Base-by-base conservation (phyloP, 2,888 invertebrate species). In the Dascillus cervinus region DNA sequence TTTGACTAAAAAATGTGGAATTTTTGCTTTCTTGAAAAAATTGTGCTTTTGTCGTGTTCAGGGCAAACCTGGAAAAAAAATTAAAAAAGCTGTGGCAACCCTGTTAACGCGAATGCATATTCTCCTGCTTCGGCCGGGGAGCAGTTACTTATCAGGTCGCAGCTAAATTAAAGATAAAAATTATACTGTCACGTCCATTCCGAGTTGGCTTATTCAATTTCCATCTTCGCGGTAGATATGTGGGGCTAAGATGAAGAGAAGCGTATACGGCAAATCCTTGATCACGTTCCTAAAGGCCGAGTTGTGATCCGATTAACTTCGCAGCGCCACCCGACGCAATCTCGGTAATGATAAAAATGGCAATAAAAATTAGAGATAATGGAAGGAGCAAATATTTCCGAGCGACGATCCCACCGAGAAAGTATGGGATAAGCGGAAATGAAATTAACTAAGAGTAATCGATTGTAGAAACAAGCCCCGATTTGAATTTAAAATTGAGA, bases 401-500 rank as follows among this genome's bases (percentile, higher is more conserved):
- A 31, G 35, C 35, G 33, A 32, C 27, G 37, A 37, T 40, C 32
- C 37, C 39, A 37, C 36, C 32, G 29, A 31, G 26, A 32, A 26
- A 36, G 37, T 32, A 29, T 24, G 28, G 41, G 57, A 58, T 56
- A 57, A 58, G 52, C 70, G 68, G 66, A 72, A 73, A 73, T 73
- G 71, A 73, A 75, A 75, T 75, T 73, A 74, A 70, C 70, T 67
- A 67, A 67, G 71, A 72, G 73, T 74, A 71, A 75, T 75, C 73
- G 72, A 73, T 75, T 74, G 73, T 72, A 72, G 72, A 72, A 71
- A 72, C 49, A 49, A 49, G 41, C 39, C 34, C 20, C 37, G 32
- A 58, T 60, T 61, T 62, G 53, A 62, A 61, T 62, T 61, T 60
- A 56, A 58, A 59, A 60, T 59, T 50, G 60, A 58, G 56, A 58